phyloP scores from a whole-genome alignment of 1,140 invertebrate species.

The Polypedilum vanderplanki region DNA sequence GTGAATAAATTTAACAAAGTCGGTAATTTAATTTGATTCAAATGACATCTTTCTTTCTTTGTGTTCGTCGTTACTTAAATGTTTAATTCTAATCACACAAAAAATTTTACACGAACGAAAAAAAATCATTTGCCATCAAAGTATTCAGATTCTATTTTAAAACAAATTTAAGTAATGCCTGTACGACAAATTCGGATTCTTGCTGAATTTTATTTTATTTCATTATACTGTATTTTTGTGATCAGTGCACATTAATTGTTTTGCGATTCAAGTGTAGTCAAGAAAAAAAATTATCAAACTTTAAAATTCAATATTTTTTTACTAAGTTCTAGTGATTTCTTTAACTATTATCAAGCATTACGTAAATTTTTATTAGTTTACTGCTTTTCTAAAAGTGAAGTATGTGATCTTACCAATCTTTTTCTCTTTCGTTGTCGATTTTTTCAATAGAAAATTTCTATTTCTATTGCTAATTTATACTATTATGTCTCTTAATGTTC shows the following conservation, averaged over 20 bases:
- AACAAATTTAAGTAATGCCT: background rate
- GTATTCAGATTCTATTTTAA: background rate
- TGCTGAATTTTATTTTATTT: background rate
- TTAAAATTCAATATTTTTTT: too few relatives aligned
- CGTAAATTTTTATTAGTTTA: too few relatives aligned
- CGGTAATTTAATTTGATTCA: background rate
- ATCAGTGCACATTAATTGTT: background rate
- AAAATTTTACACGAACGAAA: slow-evolving; percentile 15
- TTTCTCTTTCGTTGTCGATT: background rate
- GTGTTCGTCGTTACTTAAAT: background rate
- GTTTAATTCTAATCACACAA: slow-evolving; percentile 6
- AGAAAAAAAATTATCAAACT: too few relatives aligned
- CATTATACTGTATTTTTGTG: background rate
- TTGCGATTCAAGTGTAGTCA: background rate
- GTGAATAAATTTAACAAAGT: background rate
- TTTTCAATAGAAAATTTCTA: background rate
- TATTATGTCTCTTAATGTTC: background rate
- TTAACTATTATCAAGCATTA: too few relatives aligned
- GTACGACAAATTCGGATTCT: slow-evolving; percentile 4
- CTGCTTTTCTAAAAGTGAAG: too few relatives aligned
- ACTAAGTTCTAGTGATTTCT: too few relatives aligned
- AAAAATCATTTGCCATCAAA: background rate
- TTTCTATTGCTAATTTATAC: background rate
- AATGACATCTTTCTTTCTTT: background rate
- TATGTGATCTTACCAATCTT: background rate